Evolutionary conservation across 2,113 vertebrate species (phyloP), one percentile per base, ranked within the genome.

Genomic region (Emydura subglobosa): DNA sequence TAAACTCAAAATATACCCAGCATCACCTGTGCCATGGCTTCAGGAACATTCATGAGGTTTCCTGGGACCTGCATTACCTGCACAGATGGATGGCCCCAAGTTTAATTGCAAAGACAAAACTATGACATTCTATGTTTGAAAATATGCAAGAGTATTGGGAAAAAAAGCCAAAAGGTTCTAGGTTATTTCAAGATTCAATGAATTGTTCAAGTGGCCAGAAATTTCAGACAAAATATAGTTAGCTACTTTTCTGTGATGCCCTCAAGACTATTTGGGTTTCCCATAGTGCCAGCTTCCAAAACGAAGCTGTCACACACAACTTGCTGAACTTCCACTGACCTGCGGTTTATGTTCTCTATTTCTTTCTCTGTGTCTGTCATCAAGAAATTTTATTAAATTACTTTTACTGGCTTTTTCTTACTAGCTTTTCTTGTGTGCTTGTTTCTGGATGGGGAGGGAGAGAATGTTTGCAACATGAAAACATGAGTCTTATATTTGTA

Each of bases 211-310:
- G 10, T 44, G 4, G 14, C 22, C n/a, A 49, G 25, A 82, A 10
- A 13, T 2, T 90, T 88, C 82, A 49, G 78, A 16, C 12, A 87
- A 5, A 78, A 25, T 81, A 24, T 24, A 11, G 1, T 47, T 72
- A 6, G 5, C 0, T 0, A 39, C 34, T 39, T 5, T 49, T 29
- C 2, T 29, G 51, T 68, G 10, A 25, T 59, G 61, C 21, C 19
- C 1, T 21, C 16, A 39, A 2, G 42, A 10, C 13, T 17, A 57
- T 17, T 2, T 84, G 19, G 5, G 57, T 91, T 82, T 85, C 3
- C 4, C 3, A 7, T 50, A 54, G 3, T 55, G 89, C 19, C 19
- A 50, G 4, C 12, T 81, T 91, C 53, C 82, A 5, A 68, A 68
- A 50, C 54, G 5, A 31, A 34, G 12, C 55, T 76, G 31, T 16